Evolutionary conservation across 2,113 vertebrate genomes (phyloP).

Genomic region (Casuarius casuarius): DNA sequence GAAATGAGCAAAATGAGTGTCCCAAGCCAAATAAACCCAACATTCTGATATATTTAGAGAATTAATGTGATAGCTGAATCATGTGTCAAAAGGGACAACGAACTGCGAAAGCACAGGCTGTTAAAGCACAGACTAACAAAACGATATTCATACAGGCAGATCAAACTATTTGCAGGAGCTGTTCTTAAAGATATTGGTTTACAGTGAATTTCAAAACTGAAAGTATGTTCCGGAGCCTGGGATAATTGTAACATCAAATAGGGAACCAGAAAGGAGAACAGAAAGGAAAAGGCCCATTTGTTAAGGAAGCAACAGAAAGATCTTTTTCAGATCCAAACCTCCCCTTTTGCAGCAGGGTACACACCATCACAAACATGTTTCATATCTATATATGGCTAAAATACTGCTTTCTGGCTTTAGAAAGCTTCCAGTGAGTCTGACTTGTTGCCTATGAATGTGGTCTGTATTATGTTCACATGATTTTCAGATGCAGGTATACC

Average conservation of each 20-base stretch:
- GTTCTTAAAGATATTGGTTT: neutral
- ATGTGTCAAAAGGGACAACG: neutral
- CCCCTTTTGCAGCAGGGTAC: conserved; percentile 1
- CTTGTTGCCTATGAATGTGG: neutral
- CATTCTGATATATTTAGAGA: neutral
- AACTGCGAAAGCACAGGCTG: neutral
- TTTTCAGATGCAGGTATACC: neutral
- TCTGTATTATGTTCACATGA: neutral
- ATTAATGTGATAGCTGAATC: neutral
- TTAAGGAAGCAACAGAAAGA: conserved; percentile 51
- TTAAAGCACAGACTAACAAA: neutral
- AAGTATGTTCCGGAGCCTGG: conserved; percentile 30
- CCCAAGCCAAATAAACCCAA: neutral
- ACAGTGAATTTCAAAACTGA: conserved; percentile 37
- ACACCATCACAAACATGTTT: neutral
- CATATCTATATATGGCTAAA: conserved; percentile 12
- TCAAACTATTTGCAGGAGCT: neutral
- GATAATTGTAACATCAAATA: conserved; percentile 41
- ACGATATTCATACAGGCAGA: rapidly evolving
- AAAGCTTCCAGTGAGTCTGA: neutral
- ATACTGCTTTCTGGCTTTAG: neutral
- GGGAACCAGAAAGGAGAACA: conserved; percentile 70
- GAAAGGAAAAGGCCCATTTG: conserved; percentile 59
- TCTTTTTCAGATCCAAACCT: conserved; percentile 18
- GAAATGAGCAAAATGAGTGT: neutral